phyloP scores from a whole-genome alignment of 2,113 vertebrate species.

The Monarcha castaneiventris region DNA sequence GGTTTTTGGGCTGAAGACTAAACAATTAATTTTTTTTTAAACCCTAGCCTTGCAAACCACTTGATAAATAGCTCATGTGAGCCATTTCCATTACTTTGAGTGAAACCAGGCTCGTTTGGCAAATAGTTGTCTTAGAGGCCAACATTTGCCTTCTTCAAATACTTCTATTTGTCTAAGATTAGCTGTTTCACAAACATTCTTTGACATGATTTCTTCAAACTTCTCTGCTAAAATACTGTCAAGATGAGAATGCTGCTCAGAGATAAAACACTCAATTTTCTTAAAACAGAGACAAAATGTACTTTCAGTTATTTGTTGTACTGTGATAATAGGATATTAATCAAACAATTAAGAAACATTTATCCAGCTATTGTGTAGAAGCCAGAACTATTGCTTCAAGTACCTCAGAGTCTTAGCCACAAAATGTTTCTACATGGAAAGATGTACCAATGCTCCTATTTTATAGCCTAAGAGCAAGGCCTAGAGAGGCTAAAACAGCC shows the following conservation, averaged over 20 bases:
- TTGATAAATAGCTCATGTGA: slow-evolving; percentile 17
- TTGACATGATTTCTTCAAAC: not conserved
- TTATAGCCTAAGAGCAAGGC: not conserved
- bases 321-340: not conserved
- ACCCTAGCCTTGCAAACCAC: not conserved
- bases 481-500: not conserved
- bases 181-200: slow-evolving; percentile 13
- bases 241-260: not conserved
- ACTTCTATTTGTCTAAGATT: slow-evolving; percentile 40
- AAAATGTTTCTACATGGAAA: not conserved
- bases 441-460: not conserved
- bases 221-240: not conserved
- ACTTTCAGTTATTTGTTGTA: not conserved
- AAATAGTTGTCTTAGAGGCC: slow-evolving; percentile 3
- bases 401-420: not conserved
- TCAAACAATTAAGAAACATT: not conserved
- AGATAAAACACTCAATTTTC: not conserved
- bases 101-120: slow-evolving; percentile 25
- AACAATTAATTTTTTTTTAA: not conserved
- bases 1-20: not conserved
- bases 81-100: slow-evolving; percentile 27
- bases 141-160: slow-evolving; percentile 34
- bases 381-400: not conserved
- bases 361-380: not conserved
- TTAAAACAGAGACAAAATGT: not conserved